Evolutionary conservation across 2,113 vertebrate species (phyloP).

Genomic region (Melanotaenia duboulayi): DNA sequence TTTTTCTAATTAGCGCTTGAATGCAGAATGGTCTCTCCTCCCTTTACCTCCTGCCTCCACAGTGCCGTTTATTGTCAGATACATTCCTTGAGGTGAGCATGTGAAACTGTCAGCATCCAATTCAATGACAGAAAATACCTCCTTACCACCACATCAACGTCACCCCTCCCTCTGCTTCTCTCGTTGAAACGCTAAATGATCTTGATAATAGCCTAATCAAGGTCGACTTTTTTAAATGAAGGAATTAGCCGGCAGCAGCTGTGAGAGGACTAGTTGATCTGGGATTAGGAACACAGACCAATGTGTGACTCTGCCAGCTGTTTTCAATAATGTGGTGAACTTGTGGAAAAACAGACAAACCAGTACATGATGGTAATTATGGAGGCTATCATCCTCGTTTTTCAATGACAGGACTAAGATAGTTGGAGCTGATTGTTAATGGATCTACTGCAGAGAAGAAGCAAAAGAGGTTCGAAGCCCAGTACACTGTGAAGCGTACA

Average conservation of each 20-base stretch:
- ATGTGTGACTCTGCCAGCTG: constrained; percentile 39
- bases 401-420: background rate
- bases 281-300: constrained; percentile 28
- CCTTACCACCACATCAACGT: constrained; percentile 15
- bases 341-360: constrained; percentile 13
- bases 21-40: constrained; percentile 86
- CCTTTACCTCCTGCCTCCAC: constrained; percentile 59
- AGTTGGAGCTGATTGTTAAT: background rate
- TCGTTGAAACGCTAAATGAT: constrained; percentile 45
- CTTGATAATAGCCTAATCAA: constrained; percentile 70
- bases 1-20: constrained; percentile 96
- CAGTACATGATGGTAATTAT: constrained; percentile 31
- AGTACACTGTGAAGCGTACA: too few species aligned
- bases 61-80: constrained; percentile 75
- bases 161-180: constrained; percentile 69
- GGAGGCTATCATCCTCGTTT: background rate
- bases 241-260: constrained; percentile 39
- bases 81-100: constrained; percentile 85
- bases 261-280: constrained; percentile 33
- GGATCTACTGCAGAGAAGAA: background rate
- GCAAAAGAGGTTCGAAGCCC: too few species aligned
- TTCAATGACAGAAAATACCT: constrained; percentile 79
- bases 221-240: constrained; percentile 52
- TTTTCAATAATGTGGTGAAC: constrained; percentile 37
- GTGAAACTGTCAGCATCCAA: constrained; percentile 86